phyloP scores from a whole-genome alignment of 2,797 vertebrate species.

The Thalassophryne amazonica region DNA sequence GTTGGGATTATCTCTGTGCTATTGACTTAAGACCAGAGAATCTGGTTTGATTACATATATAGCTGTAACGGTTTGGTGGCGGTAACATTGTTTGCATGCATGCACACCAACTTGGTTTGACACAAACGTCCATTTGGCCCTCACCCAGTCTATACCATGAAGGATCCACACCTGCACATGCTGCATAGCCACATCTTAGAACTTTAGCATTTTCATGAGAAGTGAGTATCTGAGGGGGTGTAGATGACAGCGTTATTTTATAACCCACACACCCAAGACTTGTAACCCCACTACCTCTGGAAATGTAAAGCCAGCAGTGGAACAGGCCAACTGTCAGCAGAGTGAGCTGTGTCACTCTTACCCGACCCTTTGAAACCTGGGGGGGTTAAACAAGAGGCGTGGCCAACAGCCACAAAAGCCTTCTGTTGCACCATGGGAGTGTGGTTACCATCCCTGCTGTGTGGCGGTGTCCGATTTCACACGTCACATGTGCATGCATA shows the following conservation, averaged over 20 bases:
- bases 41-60: too few species aligned
- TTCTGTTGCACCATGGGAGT: constrained; percentile 70
- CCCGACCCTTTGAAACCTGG: constrained; percentile 55
- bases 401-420: constrained; percentile 68
- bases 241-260: constrained; percentile 48
- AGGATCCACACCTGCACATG: constrained; percentile 22
- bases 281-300: constrained; percentile 37
- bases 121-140: too few species aligned
- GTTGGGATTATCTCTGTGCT: too few species aligned
- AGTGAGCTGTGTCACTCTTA: constrained; percentile 34
- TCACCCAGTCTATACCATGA: too few species aligned
- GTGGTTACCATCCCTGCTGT: constrained; percentile 69
- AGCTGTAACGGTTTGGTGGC: too few species aligned
- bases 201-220: constrained; percentile 42
- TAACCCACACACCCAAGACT: constrained; percentile 34
- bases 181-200: constrained; percentile 9
- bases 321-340: constrained; percentile 66
- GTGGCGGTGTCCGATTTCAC: constrained; percentile 79
- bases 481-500: constrained; percentile 55
- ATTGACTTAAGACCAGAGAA: too few species aligned
- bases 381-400: constrained; percentile 31
- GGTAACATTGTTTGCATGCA: too few species aligned
- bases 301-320: constrained; percentile 51
- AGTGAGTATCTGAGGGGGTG: constrained; percentile 22
- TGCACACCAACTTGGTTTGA: too few species aligned